Base-by-base conservation (phyloP, 2,113 vertebrate genomes). In the Barnardius zonarius region DNA sequence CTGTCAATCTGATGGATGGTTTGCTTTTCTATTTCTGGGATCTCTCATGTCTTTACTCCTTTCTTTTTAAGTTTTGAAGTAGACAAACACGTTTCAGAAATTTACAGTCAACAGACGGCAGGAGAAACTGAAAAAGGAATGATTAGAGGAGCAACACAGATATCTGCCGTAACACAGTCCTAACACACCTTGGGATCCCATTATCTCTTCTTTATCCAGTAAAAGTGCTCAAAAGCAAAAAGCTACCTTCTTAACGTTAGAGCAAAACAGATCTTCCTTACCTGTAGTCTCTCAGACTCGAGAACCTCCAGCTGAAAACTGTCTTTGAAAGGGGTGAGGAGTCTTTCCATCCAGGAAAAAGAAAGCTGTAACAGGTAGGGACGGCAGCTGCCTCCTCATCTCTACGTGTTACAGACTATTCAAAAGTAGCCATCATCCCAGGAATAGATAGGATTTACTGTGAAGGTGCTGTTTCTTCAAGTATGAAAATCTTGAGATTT, bases 401-500 rank as follows among this genome's bases (percentile, higher is more conserved):
- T 15, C n/a, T 35, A 3, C 3, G 22, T 3, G 0, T 44, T 23
- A 31, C 33, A 39, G 41, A 19, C 2, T 41, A 43, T 48, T 4
- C 43, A 44, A 7, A 31, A 49, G 28, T 12, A 63, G 5, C 8
- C 8, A 20, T 27, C 23, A 28, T 23, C n/a, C 23, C 30, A 70
- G 10, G 15, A 37, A 11, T 19, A 19, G 46, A 13, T 5, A 72
- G 7, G 25, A 7, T 69, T 63, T 63, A 41, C 24, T 48, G 14
- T 59, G 44, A 46, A 75, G 8, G 9, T 37, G 18, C 17, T 54
- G n/a, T 5, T 66, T 12, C 27, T 76, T 70, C 13, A 49, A 13
- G 17, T 31, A 17, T 3, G 7, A 78, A 83, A 68, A 57, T 3
- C 20, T 20, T 17, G 6, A 10, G 12, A 31, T 69, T 7, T 43